Percentiles rank a stretch among this genome's conserved stretches.
Evolutionary conservation across 2,797 vertebrate species (phyloP).

Genomic region (Tapirus indicus): DNA sequence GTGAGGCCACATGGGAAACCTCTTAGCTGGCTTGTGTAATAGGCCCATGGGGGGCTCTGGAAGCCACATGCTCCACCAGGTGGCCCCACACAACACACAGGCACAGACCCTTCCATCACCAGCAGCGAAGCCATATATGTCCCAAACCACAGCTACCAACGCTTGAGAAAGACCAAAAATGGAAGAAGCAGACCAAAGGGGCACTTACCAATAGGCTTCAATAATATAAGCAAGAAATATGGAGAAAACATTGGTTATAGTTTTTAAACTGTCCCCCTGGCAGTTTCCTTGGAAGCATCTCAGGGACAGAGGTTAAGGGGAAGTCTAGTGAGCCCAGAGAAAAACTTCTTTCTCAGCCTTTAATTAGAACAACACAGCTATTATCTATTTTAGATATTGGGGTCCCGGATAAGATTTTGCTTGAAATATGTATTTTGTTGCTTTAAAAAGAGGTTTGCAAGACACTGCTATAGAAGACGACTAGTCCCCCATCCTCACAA

Average conservation of each 20-base stretch:
- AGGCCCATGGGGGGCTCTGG: not conserved
- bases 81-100: not conserved
- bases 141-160: not conserved
- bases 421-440: not conserved
- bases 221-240: not conserved
- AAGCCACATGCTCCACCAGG: not conserved
- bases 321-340: not conserved
- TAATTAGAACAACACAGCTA: not conserved
- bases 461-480: not conserved
- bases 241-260: not conserved
- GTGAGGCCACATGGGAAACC: not conserved
- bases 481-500: not conserved
- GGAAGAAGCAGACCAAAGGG: not conserved
- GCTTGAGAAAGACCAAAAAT: not conserved
- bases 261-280: not conserved
- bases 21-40: not conserved
- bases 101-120: not conserved
- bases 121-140: not conserved
- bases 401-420: not conserved
- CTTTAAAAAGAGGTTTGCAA: not conserved
- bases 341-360: not conserved
- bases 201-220: not conserved
- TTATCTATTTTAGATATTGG: not conserved
- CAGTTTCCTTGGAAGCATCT: not conserved
- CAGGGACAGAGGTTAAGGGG: not conserved